These are phyloP conservation scores for Acropternis orthonyx DNA, from an alignment of 2,797 vertebrate genomes.

Conservation along the genomic window DNA sequence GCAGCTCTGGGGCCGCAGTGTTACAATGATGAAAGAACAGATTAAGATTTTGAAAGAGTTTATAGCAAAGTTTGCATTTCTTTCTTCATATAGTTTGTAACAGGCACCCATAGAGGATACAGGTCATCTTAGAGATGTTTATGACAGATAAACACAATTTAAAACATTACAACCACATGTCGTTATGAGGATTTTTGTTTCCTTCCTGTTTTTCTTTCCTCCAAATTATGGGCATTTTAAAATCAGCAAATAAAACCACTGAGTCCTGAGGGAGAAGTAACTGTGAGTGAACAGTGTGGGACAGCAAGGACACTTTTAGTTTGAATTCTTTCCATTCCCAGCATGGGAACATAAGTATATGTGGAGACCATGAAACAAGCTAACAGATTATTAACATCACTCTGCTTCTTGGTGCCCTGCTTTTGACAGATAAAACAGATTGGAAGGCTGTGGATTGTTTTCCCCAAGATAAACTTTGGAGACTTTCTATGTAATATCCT, in stretches of 20 bases:
- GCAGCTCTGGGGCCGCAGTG: too few relatives aligned
- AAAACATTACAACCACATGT: background rate
- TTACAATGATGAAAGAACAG: background rate
- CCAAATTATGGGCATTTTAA: background rate
- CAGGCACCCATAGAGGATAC: background rate
- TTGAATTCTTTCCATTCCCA: slow-evolving; percentile 7
- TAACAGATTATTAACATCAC: background rate
- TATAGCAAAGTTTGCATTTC: background rate
- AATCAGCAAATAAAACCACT: background rate
- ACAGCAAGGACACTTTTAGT: background rate
- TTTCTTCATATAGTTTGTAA: background rate
- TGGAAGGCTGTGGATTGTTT: background rate
- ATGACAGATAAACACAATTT: background rate
- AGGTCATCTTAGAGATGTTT: background rate
- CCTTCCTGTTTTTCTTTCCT: slow-evolving; percentile 12
- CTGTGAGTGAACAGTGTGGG: background rate
- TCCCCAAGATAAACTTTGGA: background rate
- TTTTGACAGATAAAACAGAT: background rate
- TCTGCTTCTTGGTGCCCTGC: background rate
- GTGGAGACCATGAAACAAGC: background rate
- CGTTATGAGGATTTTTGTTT: background rate
- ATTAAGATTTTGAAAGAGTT: background rate
- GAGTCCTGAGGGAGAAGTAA: background rate
- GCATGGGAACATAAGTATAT: slow-evolving; percentile 5
- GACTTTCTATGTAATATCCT: background rate